Evolutionary conservation across 2,113 vertebrate species (phyloP).

Genomic region (Scophthalmus maximus): DNA sequence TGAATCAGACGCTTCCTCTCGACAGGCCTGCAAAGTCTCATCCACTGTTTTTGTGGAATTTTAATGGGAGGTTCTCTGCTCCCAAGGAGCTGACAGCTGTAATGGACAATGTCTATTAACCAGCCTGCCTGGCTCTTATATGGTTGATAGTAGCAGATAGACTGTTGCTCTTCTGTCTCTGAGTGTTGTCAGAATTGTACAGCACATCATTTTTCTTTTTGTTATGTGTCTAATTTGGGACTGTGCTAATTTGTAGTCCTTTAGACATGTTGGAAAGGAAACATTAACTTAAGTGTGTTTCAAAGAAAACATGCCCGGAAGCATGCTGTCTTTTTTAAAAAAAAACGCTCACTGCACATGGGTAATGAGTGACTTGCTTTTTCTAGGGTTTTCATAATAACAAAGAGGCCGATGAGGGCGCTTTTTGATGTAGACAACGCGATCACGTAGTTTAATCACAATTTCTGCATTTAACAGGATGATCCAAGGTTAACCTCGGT

Average conservation of each 20-base stretch:
- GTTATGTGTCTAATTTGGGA: conserved; percentile 34
- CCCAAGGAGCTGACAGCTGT: conserved; percentile 35
- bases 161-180: not conserved
- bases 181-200: conserved; percentile 26
- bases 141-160: conserved; percentile 4
- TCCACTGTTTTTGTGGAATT: conserved; percentile 67
- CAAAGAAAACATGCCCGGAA: conserved; percentile 3
- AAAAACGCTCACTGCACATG: too few relatives aligned
- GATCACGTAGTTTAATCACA: not conserved
- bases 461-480: conserved; percentile 8
- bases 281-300: conserved; percentile 25
- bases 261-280: conserved; percentile 8
- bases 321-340: not conserved
- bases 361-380: not conserved
- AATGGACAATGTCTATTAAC: conserved; percentile 34
- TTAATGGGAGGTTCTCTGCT: conserved; percentile 61
- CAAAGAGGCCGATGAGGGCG: conserved; percentile 3
- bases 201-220: not conserved
- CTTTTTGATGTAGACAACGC: conserved; percentile 4
- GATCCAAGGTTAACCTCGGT: not conserved
- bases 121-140: conserved; percentile 17
- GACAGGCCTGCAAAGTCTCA: conserved; percentile 19
- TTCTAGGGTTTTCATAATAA: conserved; percentile 32
- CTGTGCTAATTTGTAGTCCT: conserved; percentile 10
- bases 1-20: conserved; percentile 49